Evolutionary conservation across 2,113 vertebrate species (phyloP), one percentile per base, ranked within the genome.

Genomic region (Saguinus imperator): DNA sequence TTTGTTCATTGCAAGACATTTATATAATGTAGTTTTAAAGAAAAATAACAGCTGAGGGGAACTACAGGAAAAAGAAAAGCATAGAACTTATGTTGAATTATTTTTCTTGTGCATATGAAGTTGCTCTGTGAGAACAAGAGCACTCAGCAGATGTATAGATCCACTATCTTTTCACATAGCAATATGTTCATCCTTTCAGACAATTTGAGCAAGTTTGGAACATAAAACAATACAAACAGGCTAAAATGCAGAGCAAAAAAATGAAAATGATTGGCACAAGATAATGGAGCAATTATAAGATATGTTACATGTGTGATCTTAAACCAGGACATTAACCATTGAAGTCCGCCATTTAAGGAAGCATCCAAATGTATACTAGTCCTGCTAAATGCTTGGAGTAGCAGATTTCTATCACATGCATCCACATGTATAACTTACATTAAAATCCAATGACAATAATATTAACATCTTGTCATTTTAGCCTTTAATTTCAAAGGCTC

Each of bases 121-220:
- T 93, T 91, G 79, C 29, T 88, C 61, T 87, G 66, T 83, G 61
- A 73, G 87, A 96, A 94, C 25, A 89, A 52, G 86, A 87, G n/a
- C 4, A 27, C 80, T 90, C 76, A 77, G 84, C 95, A 97, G 96
- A 97, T 85, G 87, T 57, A 93, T 92, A 97, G 27, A 92, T 86
- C 86, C 64, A 84, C 93, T 97, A 96, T 97, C 96, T 97, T 94
- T 64, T 84, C 89, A 43, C 96, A 81, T 52, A 75, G 83, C 95
- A 96, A 93, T 94, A 93, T 96, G 95, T 70, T 96, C 93, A 72
- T 89, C 61, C 81, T 91, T 93, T 89, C 87, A 89, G 58, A 96
- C 89, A 96, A 95, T 40, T 27, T 37, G 73, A 96, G 79, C 57
- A 95, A 83, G 21, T 93, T 93, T 91, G 64, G 75, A 92, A 94